phyloP scores from a whole-genome alignment of 2,888 invertebrate species.

The Habrosyne pyritoides region DNA sequence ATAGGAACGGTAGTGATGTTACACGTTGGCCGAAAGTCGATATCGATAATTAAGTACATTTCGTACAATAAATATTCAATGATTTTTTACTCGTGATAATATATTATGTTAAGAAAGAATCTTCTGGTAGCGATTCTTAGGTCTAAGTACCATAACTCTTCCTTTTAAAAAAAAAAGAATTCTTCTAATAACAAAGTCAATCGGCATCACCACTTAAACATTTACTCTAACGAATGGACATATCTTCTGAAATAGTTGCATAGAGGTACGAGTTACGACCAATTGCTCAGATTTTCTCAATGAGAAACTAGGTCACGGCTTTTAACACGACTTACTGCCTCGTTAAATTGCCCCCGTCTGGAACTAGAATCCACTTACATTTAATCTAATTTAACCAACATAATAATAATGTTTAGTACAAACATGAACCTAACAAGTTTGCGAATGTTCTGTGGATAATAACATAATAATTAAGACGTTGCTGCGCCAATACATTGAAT shows the following conservation, averaged over 20 bases:
- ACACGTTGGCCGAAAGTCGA: neutral
- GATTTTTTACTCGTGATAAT: no score
- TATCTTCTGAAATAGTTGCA: neutral
- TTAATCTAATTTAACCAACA: neutral
- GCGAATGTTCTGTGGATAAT: neutral
- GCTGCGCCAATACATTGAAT: neutral
- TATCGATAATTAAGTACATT: neutral
- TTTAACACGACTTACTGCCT: constrained; percentile 1
- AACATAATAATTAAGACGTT: neutral
- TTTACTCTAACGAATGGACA: neutral
- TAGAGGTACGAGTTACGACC: neutral
- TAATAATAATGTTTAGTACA: neutral
- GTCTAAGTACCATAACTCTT: no score
- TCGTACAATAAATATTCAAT: no score
- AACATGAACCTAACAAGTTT: neutral
- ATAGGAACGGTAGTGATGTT: constrained; percentile 18
- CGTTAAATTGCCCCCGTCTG: neutral
- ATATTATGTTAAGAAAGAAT: no score
- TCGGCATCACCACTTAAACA: neutral
- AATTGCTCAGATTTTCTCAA: neutral
- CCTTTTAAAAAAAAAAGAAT: no score
- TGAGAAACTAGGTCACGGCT: constrained; percentile 1
- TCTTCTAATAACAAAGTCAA: neutral
- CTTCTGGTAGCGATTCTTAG: neutral
- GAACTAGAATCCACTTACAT: neutral